Base-by-base conservation (phyloP, 1,140 invertebrate species). In the Drosophila pallidifrons region DNA sequence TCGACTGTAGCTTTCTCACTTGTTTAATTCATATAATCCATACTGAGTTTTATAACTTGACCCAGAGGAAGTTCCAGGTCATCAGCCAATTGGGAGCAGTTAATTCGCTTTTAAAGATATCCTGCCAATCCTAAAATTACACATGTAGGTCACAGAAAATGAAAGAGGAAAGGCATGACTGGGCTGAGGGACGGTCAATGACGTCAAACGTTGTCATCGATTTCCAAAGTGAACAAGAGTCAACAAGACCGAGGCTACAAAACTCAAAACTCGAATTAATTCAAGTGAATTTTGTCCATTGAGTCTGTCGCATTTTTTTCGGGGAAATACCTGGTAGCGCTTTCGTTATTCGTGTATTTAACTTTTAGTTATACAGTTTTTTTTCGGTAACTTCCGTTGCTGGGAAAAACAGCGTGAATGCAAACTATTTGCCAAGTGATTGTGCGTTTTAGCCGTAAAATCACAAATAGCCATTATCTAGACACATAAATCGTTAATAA, bases 401-500 rank as follows among this genome's bases (percentile, higher is more conserved):
- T 79, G 78, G 69, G 66, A 80, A 83, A 81, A 77, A 71, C 55
- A 54, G 25, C 43, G 16, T 58, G 41, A 55, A 59, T 54, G 28
- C 51, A 20, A 79, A 81, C 77, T 83, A 70, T 78, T 88, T 85
- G 71, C 15, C 43, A 68, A 89, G 75, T 79, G 75, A 64, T 66
- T 68, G 30, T 69, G 65, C 78, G 81, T 81, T 73, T 81, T 16
- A 52, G 78, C 69, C 75, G 75, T 79, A 74, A 89, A 88, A 64
- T 73, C 65, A 35, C 64, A 81, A 89, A 83, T 81, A 71, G 61
- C 67, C 68, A 88, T 86, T 86, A 87, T 66, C 46, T 11, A 25
- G 51, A 54, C 65, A 79, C 46, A 89, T 89, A 88, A 82, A 83
- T 89, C 47, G 73, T 70, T 75, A 88, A 78, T 88, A 88, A 82